Conservation (phyloP, 2,888 invertebrate genomes). For the Noctua janthe region DNA sequence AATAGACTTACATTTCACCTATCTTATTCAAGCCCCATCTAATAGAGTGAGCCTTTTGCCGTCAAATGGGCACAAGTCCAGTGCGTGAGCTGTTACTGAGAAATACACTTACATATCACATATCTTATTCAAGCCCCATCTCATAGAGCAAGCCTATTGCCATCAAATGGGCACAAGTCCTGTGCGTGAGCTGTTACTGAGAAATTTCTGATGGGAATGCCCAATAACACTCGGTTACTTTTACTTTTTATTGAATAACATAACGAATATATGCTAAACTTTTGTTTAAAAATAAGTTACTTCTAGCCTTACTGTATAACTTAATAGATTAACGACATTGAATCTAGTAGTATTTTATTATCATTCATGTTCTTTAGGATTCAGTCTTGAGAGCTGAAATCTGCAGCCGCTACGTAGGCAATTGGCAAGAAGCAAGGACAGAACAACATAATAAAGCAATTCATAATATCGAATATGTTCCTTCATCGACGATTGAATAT, state of each 20-base stretch:
- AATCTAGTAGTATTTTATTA: neutral
- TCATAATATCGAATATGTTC: constrained; percentile 68
- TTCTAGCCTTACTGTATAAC: neutral
- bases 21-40: neutral
- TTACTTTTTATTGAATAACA: neutral
- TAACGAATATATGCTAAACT: neutral
- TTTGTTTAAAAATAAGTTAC: neutral
- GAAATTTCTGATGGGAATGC: neutral
- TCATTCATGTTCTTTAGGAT: constrained; percentile 50
- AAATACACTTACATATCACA: neutral
- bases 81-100: neutral
- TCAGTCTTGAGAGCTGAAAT: constrained; percentile 46
- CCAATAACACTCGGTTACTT: neutral
- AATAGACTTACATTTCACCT: neutral
- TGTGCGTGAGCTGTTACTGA: neutral
- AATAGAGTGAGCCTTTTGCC: neutral
- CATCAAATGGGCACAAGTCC: neutral
- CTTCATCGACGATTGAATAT: constrained; percentile 70
- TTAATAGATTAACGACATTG: neutral
- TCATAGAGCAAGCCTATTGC: neutral
- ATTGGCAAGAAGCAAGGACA: constrained; percentile 81
- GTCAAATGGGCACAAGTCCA: neutral
- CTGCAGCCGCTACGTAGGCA: constrained; percentile 74
- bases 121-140: neutral
- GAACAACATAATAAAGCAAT: constrained; percentile 79